Evolutionary conservation across 1,140 invertebrate species (phyloP).

Genomic region (Drosophila bocqueti): DNA sequence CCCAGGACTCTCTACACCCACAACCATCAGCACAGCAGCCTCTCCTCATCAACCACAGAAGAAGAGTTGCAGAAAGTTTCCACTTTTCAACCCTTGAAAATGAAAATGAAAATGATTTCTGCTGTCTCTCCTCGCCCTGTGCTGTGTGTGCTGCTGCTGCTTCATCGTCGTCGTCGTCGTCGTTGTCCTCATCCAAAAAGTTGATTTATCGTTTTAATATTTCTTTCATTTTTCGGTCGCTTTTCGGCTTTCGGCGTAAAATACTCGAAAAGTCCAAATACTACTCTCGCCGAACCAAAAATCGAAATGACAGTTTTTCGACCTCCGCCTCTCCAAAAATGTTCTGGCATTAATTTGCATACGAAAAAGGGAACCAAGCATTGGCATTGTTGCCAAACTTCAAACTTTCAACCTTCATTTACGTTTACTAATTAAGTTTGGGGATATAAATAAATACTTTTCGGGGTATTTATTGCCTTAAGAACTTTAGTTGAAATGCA

Average conservation of each 20-base stretch:
- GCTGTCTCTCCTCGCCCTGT: not conserved
- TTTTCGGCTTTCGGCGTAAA: constrained; percentile 7
- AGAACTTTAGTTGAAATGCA: not conserved
- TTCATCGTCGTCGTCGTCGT: too few relatives aligned
- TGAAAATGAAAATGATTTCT: constrained; percentile 56
- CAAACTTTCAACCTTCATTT: constrained; percentile 35
- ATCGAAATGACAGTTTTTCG: constrained; percentile 67
- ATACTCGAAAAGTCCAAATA: constrained; percentile 16
- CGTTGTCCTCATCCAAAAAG: constrained; percentile 59
- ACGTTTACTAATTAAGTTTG: constrained; percentile 25
- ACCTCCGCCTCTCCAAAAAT: not conserved
- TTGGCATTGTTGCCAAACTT: constrained; percentile 48
- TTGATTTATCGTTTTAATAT: constrained; percentile 83
- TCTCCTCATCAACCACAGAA: constrained; percentile 51
- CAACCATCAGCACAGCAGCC: constrained; percentile 11
- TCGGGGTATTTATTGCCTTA: not conserved
- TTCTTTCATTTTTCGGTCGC: constrained; percentile 42
- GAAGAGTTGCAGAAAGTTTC: constrained; percentile 47
- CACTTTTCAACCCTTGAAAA: constrained; percentile 56
- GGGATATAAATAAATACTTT: not conserved
- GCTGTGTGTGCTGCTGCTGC: not conserved
- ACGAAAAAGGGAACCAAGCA: not conserved
- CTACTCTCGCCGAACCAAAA: constrained; percentile 16
- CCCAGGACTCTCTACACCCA: not conserved
- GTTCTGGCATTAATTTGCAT: constrained; percentile 26